Evolutionary conservation across 2,113 vertebrate species (phyloP).

Genomic region (Pipra filicauda): DNA sequence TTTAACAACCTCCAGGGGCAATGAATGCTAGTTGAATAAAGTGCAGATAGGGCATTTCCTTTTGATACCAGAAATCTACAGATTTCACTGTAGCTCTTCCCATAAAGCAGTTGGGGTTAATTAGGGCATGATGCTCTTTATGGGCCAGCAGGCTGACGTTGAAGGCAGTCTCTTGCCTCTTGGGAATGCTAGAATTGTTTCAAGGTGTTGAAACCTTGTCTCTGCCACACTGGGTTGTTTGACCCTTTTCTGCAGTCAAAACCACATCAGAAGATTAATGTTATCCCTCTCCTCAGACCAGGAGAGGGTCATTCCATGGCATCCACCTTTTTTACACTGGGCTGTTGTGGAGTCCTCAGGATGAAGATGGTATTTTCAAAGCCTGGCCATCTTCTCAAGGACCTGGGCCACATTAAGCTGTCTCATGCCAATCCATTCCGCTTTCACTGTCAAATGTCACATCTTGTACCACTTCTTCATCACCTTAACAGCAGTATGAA

Average conservation of each 20-base stretch:
- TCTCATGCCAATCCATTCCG: neutral
- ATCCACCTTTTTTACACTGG: neutral
- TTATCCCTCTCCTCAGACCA: neutral
- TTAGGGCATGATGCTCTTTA: constrained; percentile 31
- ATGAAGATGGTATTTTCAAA: neutral
- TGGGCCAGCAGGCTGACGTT: constrained; percentile 24
- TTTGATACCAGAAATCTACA: neutral
- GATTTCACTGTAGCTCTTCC: neutral
- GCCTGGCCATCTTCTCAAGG: neutral
- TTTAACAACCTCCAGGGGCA: neutral
- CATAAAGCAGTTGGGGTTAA: constrained; percentile 33
- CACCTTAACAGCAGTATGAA: neutral
- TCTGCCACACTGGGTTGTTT: neutral
- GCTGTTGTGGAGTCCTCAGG: neutral
- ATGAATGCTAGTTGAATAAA: neutral
- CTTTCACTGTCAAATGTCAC: neutral
- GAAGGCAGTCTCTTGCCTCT: neutral
- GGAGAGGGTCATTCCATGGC: neutral
- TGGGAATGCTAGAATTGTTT: neutral
- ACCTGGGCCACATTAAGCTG: neutral
- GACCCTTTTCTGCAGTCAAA: neutral
- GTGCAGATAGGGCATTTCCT: neutral
- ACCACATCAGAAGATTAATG: neutral
- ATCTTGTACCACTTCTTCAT: neutral
- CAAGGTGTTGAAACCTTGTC: neutral